Evolutionary conservation across 2,797 vertebrate species (phyloP).

Genomic region (Chaetophractus vellerosus): DNA sequence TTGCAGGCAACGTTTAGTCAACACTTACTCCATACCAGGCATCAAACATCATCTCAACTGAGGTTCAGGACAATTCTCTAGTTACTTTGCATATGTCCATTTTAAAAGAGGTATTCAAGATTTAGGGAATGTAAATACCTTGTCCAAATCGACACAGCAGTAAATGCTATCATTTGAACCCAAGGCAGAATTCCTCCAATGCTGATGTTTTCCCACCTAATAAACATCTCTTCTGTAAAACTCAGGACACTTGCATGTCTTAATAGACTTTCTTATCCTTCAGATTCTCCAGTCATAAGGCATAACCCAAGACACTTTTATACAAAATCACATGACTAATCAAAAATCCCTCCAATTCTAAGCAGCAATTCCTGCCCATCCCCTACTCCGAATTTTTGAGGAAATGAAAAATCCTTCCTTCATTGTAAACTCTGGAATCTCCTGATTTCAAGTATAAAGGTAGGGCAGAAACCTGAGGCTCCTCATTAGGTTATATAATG

Average conservation of each 20-base stretch:
- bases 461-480: not conserved
- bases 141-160: not conserved
- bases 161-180: conserved; percentile 26
- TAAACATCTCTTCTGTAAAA: not conserved
- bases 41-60: not conserved
- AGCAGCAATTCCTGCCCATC: not conserved
- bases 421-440: not conserved
- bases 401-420: not conserved
- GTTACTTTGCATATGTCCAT: not conserved
- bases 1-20: not conserved
- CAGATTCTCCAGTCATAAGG: not conserved
- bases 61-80: not conserved
- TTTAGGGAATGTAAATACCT: not conserved
- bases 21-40: not conserved
- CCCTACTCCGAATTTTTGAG: not conserved
- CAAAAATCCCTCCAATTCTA: conserved; percentile 33
- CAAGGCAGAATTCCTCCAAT: not conserved
- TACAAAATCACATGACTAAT: conserved; percentile 10
- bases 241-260: not conserved
- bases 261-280: not conserved
- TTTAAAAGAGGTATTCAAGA: conserved; percentile 12
- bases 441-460: not conserved
- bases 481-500: not conserved
- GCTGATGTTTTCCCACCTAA: not conserved
- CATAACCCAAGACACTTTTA: not conserved